Conservation (phyloP, 2,797 vertebrate genomes). For the Adrianichthys oophorus region DNA sequence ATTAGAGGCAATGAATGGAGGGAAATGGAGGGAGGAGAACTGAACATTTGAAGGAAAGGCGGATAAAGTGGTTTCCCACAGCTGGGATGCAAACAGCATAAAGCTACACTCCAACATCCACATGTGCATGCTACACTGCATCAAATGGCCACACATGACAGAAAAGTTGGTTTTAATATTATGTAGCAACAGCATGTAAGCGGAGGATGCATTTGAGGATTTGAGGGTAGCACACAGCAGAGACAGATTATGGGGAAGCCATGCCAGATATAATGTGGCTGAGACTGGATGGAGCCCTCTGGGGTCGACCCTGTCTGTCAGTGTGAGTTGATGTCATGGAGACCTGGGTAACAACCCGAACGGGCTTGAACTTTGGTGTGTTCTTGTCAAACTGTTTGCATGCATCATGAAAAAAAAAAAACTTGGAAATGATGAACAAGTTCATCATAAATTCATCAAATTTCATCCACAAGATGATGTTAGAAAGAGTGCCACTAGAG, state of each 20-base stretch:
- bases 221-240: constrained; percentile 64
- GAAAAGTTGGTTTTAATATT: constrained; percentile 56
- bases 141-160: constrained; percentile 42
- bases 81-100: constrained; percentile 34
- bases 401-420: too few species aligned
- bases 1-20: constrained; percentile 63
- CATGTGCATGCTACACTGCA: constrained; percentile 17
- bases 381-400: too few species aligned
- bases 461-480: constrained; percentile 2
- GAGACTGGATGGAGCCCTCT: constrained; percentile 73
- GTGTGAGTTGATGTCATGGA: constrained; percentile 47
- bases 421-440: too few species aligned
- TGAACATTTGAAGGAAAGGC: constrained; percentile 24
- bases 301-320: constrained; percentile 54
- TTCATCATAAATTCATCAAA: constrained; percentile 1
- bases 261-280: constrained; percentile 75
- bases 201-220: constrained; percentile 68
- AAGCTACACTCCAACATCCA: constrained; percentile 41
- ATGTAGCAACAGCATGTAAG: constrained; percentile 56
- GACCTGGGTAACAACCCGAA: constrained; percentile 2
- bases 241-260: constrained; percentile 75
- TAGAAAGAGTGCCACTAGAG: constrained; percentile 57
- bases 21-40: constrained; percentile 36
- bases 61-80: constrained; percentile 50
- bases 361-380: too few species aligned